Base-by-base conservation (phyloP, 2,888 invertebrate genomes). In the Pachymerium ferrugineum region DNA sequence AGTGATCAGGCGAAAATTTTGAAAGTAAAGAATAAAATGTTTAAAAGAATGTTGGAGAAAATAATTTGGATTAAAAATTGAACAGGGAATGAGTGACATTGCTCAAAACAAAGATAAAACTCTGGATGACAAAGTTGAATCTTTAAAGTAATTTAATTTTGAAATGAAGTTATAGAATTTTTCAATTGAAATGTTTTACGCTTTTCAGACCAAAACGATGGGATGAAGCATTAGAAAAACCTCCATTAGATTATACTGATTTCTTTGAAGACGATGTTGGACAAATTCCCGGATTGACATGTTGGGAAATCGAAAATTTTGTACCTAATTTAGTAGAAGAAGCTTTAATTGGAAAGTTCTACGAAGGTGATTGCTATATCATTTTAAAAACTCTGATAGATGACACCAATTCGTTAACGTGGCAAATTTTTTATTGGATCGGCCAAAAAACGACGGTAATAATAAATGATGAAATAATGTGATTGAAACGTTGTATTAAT, bases 241-340 rank as follows among this genome's bases (percentile, higher is more conserved):
- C 97, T 0, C 92, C 95, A 54, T 83, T 98, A 74, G 95, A 98
- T 84, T 98, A 98, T 84, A 96, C 96, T 0, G 96, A 97, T 83
- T 93, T 97, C 83, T 99, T 97, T 82, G 97, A 87, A 73, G 93
- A 93, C 78, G 95, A 93, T 79, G 94, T 96, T 0, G 98, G 98
- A 0, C 94, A 95, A 81, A 86, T 91, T 73, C 91, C 95, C 0
- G 97, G 84, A 81, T 76, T 31, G 72, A 76, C 92, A 29, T 91
- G 97, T 76, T 99, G 98, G 98, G 99, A 99, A 86, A 99, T 99
- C 76, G 99, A 99, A 83, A 99, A 99, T 84, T 99, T 99, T 83
- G 86, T 98, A 77, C 99, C 99, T 0, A 96, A 96, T 81, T 90
- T 91, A 79, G 90, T 99, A 30, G 86, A 86, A 73, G 84, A 76